These are phyloP conservation scores for Ectemnius lituratus DNA, from an alignment of 2,888 invertebrate species.

Conservation along the genomic window DNA sequence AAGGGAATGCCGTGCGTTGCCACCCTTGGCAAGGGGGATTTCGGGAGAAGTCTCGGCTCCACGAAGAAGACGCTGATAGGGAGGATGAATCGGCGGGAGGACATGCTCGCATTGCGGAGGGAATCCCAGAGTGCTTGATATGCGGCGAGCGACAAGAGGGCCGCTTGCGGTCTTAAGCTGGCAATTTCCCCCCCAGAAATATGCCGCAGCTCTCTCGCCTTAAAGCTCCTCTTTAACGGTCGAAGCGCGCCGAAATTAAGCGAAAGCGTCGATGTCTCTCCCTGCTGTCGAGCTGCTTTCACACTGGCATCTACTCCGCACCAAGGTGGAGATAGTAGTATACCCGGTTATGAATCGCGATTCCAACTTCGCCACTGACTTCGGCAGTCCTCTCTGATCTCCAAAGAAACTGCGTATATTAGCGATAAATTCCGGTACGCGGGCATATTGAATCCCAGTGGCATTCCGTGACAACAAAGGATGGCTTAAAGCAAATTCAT, in stretches of 20 bases:
- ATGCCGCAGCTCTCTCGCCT: slow-evolving; percentile 63
- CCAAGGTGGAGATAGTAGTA: background rate
- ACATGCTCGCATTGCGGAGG: slow-evolving; percentile 25
- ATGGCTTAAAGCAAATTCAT: slow-evolving; percentile 25
- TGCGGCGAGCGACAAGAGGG: slow-evolving; percentile 67
- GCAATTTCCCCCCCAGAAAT: slow-evolving; percentile 72
- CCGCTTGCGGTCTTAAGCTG: slow-evolving; percentile 68
- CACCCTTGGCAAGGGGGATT: slow-evolving; percentile 39
- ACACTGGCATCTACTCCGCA: background rate
- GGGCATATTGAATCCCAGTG: slow-evolving; percentile 12
- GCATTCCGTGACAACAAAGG: slow-evolving; percentile 47
- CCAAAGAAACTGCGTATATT: slow-evolving; percentile 41
- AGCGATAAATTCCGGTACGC: slow-evolving; percentile 47
- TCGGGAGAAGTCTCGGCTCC: slow-evolving; percentile 17
- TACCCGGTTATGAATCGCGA: slow-evolving; percentile 33
- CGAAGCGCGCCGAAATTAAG: slow-evolving; percentile 70
- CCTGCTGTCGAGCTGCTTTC: background rate
- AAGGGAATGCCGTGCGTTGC: slow-evolving; percentile 38
- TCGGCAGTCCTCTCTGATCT: slow-evolving; percentile 14
- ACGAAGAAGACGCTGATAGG: slow-evolving; percentile 4
- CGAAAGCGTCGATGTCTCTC: slow-evolving; percentile 49
- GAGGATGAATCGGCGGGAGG: slow-evolving; percentile 28
- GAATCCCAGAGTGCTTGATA: slow-evolving; percentile 68
- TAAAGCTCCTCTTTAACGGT: slow-evolving; percentile 69
- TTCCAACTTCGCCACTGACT: slow-evolving; percentile 12